Percentiles rank a stretch among this genome's conserved stretches.
Conservation (phyloP, 2,797 vertebrate genomes). For the Podarcis lilfordi region DNA sequence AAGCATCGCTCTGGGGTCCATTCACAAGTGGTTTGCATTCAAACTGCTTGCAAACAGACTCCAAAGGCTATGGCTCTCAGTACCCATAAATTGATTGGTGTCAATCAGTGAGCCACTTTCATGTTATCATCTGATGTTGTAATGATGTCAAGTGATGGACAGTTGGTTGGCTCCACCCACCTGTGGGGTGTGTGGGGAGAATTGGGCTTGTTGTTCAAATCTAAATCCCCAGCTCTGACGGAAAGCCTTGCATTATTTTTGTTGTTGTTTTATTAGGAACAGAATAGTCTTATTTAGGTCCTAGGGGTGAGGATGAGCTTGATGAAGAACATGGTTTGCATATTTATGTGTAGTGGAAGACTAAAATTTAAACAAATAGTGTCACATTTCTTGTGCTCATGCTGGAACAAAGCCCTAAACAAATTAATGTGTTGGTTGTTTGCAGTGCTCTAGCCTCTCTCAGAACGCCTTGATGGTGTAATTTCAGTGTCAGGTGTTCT, state of each 20-base stretch:
- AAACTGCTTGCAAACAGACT: too few species aligned
- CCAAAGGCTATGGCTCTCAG: too few species aligned
- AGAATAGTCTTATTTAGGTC: neutral
- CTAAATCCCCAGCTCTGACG: too few species aligned
- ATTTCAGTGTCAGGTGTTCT: neutral
- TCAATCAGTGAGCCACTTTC: too few species aligned
- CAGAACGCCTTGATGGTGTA: neutral
- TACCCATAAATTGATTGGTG: too few species aligned
- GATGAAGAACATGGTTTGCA: neutral
- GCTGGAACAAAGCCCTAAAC: neutral
- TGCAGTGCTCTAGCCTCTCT: neutral
- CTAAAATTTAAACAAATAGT: neutral
- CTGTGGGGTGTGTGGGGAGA: neutral
- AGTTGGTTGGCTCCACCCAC: too few species aligned
- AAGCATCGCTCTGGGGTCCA: too few species aligned
- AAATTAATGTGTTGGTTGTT: neutral
- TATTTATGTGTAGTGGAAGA: neutral
- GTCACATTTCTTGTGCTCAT: neutral
- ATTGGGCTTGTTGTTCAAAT: neutral
- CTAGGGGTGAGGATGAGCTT: neutral
- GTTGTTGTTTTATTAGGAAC: neutral
- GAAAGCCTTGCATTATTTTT: neutral
- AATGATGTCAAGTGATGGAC: too few species aligned
- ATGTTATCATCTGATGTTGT: too few species aligned
- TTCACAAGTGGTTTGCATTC: too few species aligned